phyloP scores from a whole-genome alignment of 2,888 invertebrate species.

The Oscheius sp. region DNA sequence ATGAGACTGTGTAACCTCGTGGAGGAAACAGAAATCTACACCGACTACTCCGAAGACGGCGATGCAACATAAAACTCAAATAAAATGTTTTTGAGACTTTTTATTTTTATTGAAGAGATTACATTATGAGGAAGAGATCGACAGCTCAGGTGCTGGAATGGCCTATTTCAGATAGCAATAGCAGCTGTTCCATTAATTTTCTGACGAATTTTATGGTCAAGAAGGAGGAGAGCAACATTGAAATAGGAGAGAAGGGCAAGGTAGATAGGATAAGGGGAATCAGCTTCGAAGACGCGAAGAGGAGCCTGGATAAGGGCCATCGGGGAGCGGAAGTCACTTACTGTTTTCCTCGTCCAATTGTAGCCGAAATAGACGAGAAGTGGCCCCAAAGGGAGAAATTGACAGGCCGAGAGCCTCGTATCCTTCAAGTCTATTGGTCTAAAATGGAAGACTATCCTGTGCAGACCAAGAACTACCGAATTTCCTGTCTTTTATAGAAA shows the following conservation, averaged over 20 bases:
- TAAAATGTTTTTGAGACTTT: no score
- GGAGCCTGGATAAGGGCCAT: not conserved
- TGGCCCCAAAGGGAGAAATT: not conserved
- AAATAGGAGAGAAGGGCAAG: not conserved
- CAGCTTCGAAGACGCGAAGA: conserved; percentile 13
- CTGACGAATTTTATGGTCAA: conserved; percentile 3
- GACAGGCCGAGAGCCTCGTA: not conserved
- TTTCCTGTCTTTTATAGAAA: not conserved
- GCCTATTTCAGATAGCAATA: conserved; percentile 10
- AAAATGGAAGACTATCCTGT: not conserved
- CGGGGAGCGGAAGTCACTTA: not conserved
- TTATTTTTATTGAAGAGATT: not conserved
- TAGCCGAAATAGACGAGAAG: not conserved
- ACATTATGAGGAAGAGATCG: conserved; percentile 1
- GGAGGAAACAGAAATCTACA: no score
- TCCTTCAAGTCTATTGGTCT: not conserved
- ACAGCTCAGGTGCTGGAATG: conserved; percentile 3
- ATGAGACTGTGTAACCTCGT: no score
- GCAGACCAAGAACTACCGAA: not conserved
- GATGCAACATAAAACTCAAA: no score
- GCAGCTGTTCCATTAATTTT: not conserved
- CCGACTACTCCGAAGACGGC: no score
- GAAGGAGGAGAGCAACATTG: not conserved
- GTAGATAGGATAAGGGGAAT: not conserved
- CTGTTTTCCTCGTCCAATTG: not conserved